Base-by-base conservation (phyloP, 2,797 vertebrate species). In the Loriculus beryllinus region DNA sequence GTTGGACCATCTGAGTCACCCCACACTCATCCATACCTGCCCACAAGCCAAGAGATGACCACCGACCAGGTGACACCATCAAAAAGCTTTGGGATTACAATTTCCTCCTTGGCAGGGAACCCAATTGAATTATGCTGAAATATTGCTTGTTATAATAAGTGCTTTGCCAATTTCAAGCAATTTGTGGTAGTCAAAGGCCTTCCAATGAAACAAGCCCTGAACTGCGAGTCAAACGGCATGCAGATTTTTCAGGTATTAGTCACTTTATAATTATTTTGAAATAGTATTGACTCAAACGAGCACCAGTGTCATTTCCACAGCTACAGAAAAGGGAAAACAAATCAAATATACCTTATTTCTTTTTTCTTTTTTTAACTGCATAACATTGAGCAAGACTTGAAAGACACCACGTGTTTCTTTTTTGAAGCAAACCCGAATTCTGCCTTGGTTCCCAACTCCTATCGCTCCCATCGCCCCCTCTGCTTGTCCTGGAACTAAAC, bases 271-370 rank as follows among this genome's bases (percentile, higher is more conserved):
- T 47, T 43, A 82, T 86, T 95, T 88, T 91, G 84, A 91, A 96
- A 81, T 6, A 52, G 54, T 7, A 74, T 83, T 93, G 94, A 95
- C 87, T 96, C 92, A 96, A 94, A 51, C 5, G n/a, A 90, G 93
- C 75, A 88, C 39, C 86, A 57, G 26, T 47, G 65, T 45, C 45
- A 87, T 90, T 84, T 70, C 95, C 82, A 94, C 75, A 95, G 82
- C 17, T 86, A 74, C 65, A 84, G 90, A 70, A 88, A 91, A 81
- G 57, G 26, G 86, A 96, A 97, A 95, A 91, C 88, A 97, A 94
- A 77, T 81, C 75, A 75, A 85, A 65, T 31, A 40, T 3, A 28
- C 12, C 37, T 42, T 82, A 43, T 62, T 74, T 85, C 62, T 71
- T 52, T 42, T 5, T 16, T 83, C 33, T 39, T 5, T 14, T 82